Evolutionary conservation across 2,113 vertebrate species (phyloP).

Genomic region (Ophiodon elongatus): DNA sequence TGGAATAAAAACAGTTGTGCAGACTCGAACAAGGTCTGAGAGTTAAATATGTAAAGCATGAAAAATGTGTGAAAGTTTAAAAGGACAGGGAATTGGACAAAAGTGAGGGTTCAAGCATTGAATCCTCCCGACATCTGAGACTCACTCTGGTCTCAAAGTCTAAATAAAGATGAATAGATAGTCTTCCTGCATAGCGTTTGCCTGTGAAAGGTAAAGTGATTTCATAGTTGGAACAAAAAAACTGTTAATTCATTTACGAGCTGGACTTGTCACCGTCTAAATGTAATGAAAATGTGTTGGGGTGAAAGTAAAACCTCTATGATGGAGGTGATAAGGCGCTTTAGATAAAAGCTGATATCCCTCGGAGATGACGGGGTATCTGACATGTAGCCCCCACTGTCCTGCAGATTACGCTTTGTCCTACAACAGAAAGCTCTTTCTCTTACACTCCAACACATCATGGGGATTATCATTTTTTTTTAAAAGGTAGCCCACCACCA

Average conservation of each 20-base stretch:
- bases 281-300: conserved; percentile 24
- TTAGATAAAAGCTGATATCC: conserved; percentile 39
- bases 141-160: not conserved
- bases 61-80: too few relatives aligned
- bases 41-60: not conserved
- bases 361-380: conserved; percentile 13
- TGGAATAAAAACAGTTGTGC: not conserved
- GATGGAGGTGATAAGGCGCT: conserved; percentile 29
- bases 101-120: too few relatives aligned
- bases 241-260: not conserved
- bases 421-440: conserved; percentile 62
- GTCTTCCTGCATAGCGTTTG: not conserved
- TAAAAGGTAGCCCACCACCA: conserved; percentile 51
- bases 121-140: too few relatives aligned
- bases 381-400: conserved; percentile 12
- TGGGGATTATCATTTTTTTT: conserved; percentile 65
- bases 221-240: not conserved
- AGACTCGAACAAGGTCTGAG: not conserved
- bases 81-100: too few relatives aligned
- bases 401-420: conserved; percentile 45
- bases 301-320: conserved; percentile 21
- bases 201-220: not conserved
- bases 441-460: conserved; percentile 62
- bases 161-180: not conserved
- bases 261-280: not conserved